Evolutionary conservation across 2,797 vertebrate species (phyloP).

Genomic region (Pangasius mekongensis): DNA sequence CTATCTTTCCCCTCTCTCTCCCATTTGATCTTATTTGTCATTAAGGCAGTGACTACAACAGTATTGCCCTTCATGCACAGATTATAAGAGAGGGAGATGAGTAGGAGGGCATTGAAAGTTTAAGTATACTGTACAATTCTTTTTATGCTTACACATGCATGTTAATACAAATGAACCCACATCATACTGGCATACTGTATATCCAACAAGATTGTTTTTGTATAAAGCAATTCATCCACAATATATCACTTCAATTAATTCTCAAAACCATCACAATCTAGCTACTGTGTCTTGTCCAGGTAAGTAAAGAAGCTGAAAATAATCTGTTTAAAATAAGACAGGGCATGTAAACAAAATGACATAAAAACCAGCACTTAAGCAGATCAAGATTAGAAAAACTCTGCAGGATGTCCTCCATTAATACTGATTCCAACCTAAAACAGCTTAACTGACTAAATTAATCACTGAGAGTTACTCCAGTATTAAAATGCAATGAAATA

Average conservation of each 20-base stretch:
- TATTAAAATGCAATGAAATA: neutral
- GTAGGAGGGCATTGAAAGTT: neutral
- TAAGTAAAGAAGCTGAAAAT: neutral
- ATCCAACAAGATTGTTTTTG: neutral
- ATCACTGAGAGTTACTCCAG: neutral
- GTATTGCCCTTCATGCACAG: slow-evolving; percentile 43
- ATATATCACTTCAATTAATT: neutral
- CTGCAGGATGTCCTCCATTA: neutral
- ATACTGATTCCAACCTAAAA: neutral
- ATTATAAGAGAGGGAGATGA: slow-evolving; percentile 39
- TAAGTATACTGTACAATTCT: neutral
- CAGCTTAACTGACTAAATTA: neutral
- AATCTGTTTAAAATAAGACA: neutral
- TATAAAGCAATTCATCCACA: neutral
- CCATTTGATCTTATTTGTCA: slow-evolving; percentile 32
- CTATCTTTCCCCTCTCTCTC: slow-evolving; percentile 10
- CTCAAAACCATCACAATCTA: neutral
- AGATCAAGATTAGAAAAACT: neutral
- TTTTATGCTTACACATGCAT: neutral
- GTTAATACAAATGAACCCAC: slow-evolving; percentile 3
- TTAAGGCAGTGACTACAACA: slow-evolving; percentile 25
- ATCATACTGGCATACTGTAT: neutral
- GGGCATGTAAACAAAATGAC: neutral
- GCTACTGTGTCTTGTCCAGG: neutral
- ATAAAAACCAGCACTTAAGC: neutral